Conservation (phyloP, 2,113 vertebrate species). For the Seriola aureovittata region DNA sequence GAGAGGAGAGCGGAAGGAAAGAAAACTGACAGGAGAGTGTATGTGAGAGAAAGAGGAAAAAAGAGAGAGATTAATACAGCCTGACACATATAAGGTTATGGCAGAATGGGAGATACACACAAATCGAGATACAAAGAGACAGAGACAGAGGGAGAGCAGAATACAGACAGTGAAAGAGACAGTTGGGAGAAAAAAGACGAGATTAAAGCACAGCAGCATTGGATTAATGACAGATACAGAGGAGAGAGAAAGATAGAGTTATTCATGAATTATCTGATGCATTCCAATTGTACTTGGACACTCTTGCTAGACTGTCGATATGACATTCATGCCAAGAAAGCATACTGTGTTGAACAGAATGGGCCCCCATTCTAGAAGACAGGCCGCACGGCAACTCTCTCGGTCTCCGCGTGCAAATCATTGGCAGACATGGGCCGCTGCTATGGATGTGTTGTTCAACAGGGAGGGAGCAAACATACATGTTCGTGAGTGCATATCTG, state of each 20-base stretch:
- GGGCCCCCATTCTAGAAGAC: background rate
- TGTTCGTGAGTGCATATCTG: background rate
- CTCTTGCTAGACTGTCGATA: conserved; percentile 22
- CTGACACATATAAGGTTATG: conserved; percentile 53
- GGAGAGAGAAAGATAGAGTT: conserved; percentile 20
- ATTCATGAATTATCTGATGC: conserved; percentile 46
- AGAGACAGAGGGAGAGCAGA: conserved; percentile 21
- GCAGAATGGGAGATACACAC: conserved; percentile 40
- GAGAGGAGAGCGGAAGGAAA: conserved; percentile 16
- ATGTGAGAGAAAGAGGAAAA: conserved; percentile 18
- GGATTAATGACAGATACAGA: conserved; percentile 43
- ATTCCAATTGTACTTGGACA: conserved; percentile 56
- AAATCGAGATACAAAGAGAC: conserved; percentile 45
- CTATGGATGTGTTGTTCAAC: background rate
- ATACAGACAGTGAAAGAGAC: conserved; percentile 41
- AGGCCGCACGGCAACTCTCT: conserved; percentile 5
- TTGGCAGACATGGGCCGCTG: conserved; percentile 19
- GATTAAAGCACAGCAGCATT: conserved; percentile 33
- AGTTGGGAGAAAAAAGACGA: conserved; percentile 36
- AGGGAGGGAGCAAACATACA: background rate
- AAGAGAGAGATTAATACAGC: conserved; percentile 30
- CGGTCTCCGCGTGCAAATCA: conserved; percentile 10
- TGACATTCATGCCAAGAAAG: conserved; percentile 30
- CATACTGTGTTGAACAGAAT: conserved; percentile 30
- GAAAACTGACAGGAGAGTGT: conserved; percentile 44